These are phyloP conservation scores for Drosophila jambulina DNA, from an alignment of 1,140 invertebrate species.

Conservation along the genomic window DNA sequence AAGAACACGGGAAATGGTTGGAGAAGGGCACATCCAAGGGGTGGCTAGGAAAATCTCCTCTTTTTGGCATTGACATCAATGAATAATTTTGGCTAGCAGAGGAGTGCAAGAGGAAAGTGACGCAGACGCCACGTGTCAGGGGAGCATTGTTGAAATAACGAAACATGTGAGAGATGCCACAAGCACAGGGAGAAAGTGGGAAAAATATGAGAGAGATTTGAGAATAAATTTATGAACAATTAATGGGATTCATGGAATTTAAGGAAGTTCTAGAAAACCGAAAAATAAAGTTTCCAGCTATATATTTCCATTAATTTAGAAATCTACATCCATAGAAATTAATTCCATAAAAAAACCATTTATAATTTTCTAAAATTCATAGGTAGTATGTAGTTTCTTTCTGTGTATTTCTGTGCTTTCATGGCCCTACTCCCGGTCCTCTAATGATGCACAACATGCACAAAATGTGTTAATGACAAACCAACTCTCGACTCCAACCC, in stretches of 20 bases:
- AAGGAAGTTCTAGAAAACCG: not conserved
- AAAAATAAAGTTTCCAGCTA: too few species aligned
- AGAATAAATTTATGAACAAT: not conserved
- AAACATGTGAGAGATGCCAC: slow-evolving; percentile 49
- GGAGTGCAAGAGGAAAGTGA: slow-evolving; percentile 5
- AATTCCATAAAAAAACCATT: not conserved
- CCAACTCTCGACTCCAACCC: slow-evolving; percentile 33
- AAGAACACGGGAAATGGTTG: not conserved
- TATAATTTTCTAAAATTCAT: not conserved
- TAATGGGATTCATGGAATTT: not conserved
- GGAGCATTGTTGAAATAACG: slow-evolving; percentile 62
- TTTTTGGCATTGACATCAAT: slow-evolving; percentile 69
- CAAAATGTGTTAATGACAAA: slow-evolving; percentile 75
- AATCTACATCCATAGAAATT: too few species aligned
- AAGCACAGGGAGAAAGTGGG: slow-evolving; percentile 16
- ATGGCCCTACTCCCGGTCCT: slow-evolving; percentile 1
- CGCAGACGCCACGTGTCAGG: slow-evolving; percentile 55
- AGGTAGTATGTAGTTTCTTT: not conserved
- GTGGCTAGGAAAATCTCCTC: slow-evolving; percentile 25
- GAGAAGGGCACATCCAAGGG: not conserved
- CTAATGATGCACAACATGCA: slow-evolving; percentile 73
- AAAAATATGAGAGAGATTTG: not conserved
- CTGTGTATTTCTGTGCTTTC: slow-evolving; percentile 1
- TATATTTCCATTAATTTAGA: too few species aligned
- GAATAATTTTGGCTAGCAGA: slow-evolving; percentile 39